Conservation (phyloP, 30 jellyfish, hydroid and myxozoan species). For the Aurelia sp. region DNA sequence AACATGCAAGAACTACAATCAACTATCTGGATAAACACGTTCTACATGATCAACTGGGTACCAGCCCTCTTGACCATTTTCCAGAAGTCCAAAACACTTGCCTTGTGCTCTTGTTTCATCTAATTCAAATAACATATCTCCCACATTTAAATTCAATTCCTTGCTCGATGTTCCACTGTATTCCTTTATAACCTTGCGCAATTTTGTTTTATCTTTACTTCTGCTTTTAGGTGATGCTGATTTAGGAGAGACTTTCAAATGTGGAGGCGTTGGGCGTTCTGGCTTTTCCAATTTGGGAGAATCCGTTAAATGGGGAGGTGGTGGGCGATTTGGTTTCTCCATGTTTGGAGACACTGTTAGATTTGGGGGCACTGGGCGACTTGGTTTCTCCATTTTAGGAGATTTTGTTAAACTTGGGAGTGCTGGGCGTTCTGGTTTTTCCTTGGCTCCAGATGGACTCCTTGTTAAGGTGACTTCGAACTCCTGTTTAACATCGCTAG, state of each 20-base stretch:
- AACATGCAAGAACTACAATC: not conserved
- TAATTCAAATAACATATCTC: constrained; percentile 5
- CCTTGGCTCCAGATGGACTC: too few relatives aligned
- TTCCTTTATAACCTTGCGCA: constrained; percentile 9
- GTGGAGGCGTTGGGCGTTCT: not conserved
- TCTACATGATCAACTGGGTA: constrained; percentile 25
- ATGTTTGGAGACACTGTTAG: too few relatives aligned
- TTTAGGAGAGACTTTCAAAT: not conserved
- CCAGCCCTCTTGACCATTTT: constrained; percentile 31
- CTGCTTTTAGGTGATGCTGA: not conserved
- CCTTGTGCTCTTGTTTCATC: not conserved
- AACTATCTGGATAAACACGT: constrained; percentile 4
- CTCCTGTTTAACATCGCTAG: too few relatives aligned
- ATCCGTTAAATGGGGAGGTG: too few relatives aligned
- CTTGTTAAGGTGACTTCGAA: too few relatives aligned
- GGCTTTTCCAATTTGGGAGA: too few relatives aligned
- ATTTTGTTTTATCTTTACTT: constrained; percentile 8
- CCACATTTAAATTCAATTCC: constrained; percentile 4
- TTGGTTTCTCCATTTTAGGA: too few relatives aligned
- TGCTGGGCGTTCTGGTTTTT: too few relatives aligned
- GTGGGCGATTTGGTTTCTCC: too few relatives aligned
- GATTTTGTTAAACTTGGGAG: too few relatives aligned
- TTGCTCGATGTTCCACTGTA: not conserved
- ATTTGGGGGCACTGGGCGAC: too few relatives aligned
- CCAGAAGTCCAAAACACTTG: constrained; percentile 18